Base-by-base conservation (phyloP, 1,140 invertebrate species). In the Leptinotarsa defecta region DNA sequence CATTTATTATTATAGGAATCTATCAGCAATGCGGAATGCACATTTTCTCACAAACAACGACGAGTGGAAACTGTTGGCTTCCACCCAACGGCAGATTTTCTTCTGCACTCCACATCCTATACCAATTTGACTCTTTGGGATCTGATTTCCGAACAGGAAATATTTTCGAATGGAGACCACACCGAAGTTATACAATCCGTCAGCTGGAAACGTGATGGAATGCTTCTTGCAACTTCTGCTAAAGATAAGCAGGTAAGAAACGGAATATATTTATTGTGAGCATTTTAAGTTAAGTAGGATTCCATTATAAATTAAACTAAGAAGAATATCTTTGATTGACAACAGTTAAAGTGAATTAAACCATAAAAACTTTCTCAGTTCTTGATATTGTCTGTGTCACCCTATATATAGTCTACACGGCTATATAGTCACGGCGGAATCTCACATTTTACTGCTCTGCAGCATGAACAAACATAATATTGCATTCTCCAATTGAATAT, bases 121-220 rank as follows among this genome's bases (percentile, higher is more conserved):
- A 94, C 92, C 15, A 92, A 91, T 80, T 85, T 97, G 27, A 93
- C 92, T n/a, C 83, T 98, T 15, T 97, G 94, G 91, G 96, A 98
- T 86, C 89, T 97, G 74, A 89, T 92, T 13, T 90, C 90, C 68
- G 92, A 95, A 83, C 92, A 94, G 83, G 93, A 96, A 86, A 85
- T 94, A 24, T 94, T 93, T 84, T 91, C 91, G 48, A 94, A 92
- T 83, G 90, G 89, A 82, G 92, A 94, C 64, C 94, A 96, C 81
- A 87, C 90, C 1, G 95, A 96, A 82, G 92, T 95, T 2, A 93
- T 97, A 82, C 94, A 96, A 80, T 93, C 92, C 1, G 87, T 93
- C 4, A 93, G 91, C 76, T 97, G 95, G 95, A 94, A 94, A 79
- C 89, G 90, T 75, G 93, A 95, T 85, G 95, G 95, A 52, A 91